These are phyloP conservation scores for Hippolais icterina DNA, from an alignment of 2,113 vertebrate genomes.

Conservation along the genomic window DNA sequence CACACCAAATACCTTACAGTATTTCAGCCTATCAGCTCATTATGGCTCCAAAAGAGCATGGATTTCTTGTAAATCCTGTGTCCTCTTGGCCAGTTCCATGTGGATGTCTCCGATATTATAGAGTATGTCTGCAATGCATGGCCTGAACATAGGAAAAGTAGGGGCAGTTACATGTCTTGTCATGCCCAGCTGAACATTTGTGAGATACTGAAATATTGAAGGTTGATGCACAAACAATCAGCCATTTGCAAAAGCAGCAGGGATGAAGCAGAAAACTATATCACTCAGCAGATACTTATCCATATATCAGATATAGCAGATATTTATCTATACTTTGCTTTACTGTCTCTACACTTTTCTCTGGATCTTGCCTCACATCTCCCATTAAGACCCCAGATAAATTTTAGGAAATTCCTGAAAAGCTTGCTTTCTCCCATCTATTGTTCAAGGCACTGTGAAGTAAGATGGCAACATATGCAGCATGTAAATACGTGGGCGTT, in stretches of 20 bases:
- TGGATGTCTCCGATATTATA: not conserved
- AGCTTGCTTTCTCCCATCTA: not conserved
- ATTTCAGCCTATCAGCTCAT: not conserved
- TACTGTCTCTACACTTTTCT: not conserved
- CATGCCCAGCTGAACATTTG: not conserved
- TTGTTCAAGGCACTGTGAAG: not conserved
- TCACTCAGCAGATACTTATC: not conserved
- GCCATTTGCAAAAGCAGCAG: not conserved
- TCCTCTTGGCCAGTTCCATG: not conserved
- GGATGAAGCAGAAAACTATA: not conserved
- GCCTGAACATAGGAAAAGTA: fast-evolving
- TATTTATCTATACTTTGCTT: not conserved
- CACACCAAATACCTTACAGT: not conserved
- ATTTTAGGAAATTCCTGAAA: not conserved
- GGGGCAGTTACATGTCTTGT: not conserved
- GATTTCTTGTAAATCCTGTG: not conserved
- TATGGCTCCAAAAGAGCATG: not conserved
- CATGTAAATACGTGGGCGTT: not conserved
- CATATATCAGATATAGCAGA: not conserved
- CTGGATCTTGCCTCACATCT: not conserved
- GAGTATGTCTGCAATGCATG: not conserved
- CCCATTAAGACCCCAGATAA: not conserved
- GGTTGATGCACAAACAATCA: fast-evolving
- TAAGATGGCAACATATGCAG: not conserved
- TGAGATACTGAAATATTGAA: not conserved